Conservation (phyloP, 2,888 invertebrate genomes). For the Xanthorhoe spadicearia region DNA sequence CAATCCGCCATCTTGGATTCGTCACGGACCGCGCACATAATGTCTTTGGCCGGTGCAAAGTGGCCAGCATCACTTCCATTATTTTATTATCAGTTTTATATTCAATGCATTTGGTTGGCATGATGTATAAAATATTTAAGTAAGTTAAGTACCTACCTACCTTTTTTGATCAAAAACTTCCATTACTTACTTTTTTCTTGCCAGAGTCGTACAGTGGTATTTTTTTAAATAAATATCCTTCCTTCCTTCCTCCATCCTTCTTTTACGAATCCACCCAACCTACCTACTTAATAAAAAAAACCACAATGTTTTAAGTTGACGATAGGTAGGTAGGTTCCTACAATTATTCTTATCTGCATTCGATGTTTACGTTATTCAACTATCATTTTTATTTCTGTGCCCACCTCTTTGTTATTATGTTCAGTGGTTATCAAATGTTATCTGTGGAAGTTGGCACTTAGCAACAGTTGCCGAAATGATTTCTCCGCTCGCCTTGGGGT, state of each 20-base stretch:
- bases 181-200: no score
- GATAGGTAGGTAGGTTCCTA: no score
- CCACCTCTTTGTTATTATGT: neutral
- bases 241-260: no score
- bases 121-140: neutral
- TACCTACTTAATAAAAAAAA: no score
- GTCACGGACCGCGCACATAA: conserved; percentile 80
- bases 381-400: conserved; percentile 5
- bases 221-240: no score
- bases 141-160: no score
- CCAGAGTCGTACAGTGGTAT: no score
- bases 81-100: conserved; percentile 18
- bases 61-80: conserved; percentile 53
- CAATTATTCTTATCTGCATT: conserved; percentile 4
- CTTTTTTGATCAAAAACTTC: no score
- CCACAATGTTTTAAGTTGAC: no score
- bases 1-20: conserved; percentile 80
- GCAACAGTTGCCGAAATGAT: conserved; percentile 37
- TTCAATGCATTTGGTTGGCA: neutral
- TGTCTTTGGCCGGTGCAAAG: conserved; percentile 66
- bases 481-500: conserved; percentile 36
- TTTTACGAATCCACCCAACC: no score
- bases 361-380: conserved; percentile 9
- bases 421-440: conserved; percentile 4
- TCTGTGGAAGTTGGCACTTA: conserved; percentile 21